Base-by-base conservation (phyloP, 2,888 invertebrate genomes). In the Cepaea hortensis region DNA sequence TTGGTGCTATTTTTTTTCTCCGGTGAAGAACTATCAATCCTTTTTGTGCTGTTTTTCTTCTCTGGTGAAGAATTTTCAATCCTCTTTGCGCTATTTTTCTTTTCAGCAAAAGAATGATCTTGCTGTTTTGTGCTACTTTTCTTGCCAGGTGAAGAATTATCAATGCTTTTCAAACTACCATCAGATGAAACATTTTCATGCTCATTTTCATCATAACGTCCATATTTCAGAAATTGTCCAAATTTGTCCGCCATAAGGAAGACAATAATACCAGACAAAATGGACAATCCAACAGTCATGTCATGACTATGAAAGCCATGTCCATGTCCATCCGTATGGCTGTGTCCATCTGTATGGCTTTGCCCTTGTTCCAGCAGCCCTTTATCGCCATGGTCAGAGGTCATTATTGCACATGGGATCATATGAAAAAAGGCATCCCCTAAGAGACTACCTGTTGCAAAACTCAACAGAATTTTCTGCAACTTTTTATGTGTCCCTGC, bases 361-460 rank as follows among this genome's bases (percentile, higher is more conserved):
- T 93, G 92, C 0, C 95, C 94, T 92, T 97, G 96, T 88, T 94
- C 94, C 23, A 94, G 92, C 7, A 89, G 91, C 18, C 93, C 93
- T 1, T 91, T 88, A 0, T 91, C 93, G 15, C 89, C 90, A 86
- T 93, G 93, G n/a, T 91, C 90, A 88, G 94, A 94, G 15, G 94
- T 94, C 95, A 95, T 55, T 97, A 96, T 77, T 15, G 99, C 98
- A 95, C 99, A 99, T 0, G 99, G 99, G 93, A 99, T 99, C 89
- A 99, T 95, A 95, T 99, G 99, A 7, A 99, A 96, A 95, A 99
- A 99, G 0, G 99, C 99, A 95, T 99, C 99, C 11, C 99, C 99
- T 0, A 99, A 95, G 20, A 99, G 96, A 79, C 99, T 98, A 72
- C 95, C 95, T 62, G 94, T 94, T 6, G 95, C 95, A 91, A 95